Percentiles rank a stretch among this genome's conserved stretches.
Conservation (phyloP, 2,113 vertebrate species). For the Pagrus major region DNA sequence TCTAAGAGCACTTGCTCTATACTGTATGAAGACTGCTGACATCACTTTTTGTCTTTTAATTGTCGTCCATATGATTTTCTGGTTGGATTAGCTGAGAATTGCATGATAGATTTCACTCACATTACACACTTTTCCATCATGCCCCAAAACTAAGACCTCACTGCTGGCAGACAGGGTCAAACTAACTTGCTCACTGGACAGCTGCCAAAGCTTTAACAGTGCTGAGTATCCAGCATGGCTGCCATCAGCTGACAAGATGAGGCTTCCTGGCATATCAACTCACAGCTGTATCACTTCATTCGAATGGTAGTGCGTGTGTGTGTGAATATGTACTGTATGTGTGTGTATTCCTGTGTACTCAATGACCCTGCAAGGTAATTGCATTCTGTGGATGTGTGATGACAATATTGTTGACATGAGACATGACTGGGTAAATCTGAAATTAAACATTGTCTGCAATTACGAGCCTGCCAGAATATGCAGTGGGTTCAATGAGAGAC, state of each 20-base stretch:
- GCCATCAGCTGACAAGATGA: conserved; percentile 40
- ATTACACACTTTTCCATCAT: conserved; percentile 25
- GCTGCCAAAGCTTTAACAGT: conserved; percentile 56
- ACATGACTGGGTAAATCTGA: conserved; percentile 32
- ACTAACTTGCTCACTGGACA: conserved; percentile 43
- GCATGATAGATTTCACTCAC: conserved; percentile 13
- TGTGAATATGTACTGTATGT: not conserved
- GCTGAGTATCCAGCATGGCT: conserved; percentile 28
- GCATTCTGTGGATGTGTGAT: conserved; percentile 32
- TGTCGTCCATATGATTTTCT: conserved; percentile 23
- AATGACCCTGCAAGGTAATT: conserved; percentile 35
- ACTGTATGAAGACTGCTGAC: not conserved
- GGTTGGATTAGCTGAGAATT: conserved; percentile 47
- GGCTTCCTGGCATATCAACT: conserved; percentile 27
- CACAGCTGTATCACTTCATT: not conserved
- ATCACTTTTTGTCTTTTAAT: not conserved
- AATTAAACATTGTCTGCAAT: conserved; percentile 52
- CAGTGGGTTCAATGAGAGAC: conserved; percentile 19
- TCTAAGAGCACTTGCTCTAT: conserved; percentile 5
- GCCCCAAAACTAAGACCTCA: conserved; percentile 40
- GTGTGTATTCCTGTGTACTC: not conserved
- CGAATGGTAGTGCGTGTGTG: not conserved
- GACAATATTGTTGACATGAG: conserved; percentile 41
- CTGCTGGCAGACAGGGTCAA: conserved; percentile 42
- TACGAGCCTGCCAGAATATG: conserved; percentile 4